phyloP scores from a whole-genome alignment of 2,797 vertebrate species.

The Cirrhinus molitorella region DNA sequence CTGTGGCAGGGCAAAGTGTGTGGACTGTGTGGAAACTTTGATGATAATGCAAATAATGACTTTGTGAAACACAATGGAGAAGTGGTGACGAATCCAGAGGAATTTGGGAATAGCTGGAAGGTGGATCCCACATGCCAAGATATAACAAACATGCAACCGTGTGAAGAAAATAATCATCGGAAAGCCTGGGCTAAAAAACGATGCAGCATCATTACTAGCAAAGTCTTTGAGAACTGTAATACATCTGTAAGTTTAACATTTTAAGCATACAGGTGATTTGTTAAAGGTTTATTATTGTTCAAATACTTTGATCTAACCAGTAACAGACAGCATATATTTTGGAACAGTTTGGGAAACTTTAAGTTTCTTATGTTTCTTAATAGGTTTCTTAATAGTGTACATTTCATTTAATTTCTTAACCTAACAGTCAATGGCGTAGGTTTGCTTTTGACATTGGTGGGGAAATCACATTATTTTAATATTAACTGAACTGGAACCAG shows the following conservation, averaged over 20 bases:
- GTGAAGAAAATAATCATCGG: slow-evolving; percentile 76
- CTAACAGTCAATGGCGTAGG: no score
- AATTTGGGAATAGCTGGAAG: slow-evolving; percentile 90
- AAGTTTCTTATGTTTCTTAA: no score
- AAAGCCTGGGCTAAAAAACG: slow-evolving; percentile 82
- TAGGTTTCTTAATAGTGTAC: neutral
- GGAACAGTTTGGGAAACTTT: neutral
- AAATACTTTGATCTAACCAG: neutral
- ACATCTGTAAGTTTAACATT: slow-evolving; percentile 74
- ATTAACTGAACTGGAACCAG: no score
- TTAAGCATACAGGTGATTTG: no score
- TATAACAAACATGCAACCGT: slow-evolving; percentile 66
- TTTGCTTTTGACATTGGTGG: no score
- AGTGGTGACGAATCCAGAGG: slow-evolving; percentile 75
- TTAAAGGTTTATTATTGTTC: neutral
- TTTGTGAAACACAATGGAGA: slow-evolving; percentile 82
- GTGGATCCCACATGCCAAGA: slow-evolving; percentile 74
- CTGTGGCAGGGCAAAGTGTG: slow-evolving; percentile 82
- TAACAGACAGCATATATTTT: neutral
- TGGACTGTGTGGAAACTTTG: slow-evolving; percentile 89
- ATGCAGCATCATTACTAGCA: slow-evolving; percentile 83
- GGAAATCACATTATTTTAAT: no score
- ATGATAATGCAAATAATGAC: slow-evolving; percentile 85
- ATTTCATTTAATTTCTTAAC: neutral
- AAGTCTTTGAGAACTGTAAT: slow-evolving; percentile 80